Evolutionary conservation across 2,888 invertebrate species (phyloP), one percentile per base, ranked within the genome.

Genomic region (Archips xylosteana): DNA sequence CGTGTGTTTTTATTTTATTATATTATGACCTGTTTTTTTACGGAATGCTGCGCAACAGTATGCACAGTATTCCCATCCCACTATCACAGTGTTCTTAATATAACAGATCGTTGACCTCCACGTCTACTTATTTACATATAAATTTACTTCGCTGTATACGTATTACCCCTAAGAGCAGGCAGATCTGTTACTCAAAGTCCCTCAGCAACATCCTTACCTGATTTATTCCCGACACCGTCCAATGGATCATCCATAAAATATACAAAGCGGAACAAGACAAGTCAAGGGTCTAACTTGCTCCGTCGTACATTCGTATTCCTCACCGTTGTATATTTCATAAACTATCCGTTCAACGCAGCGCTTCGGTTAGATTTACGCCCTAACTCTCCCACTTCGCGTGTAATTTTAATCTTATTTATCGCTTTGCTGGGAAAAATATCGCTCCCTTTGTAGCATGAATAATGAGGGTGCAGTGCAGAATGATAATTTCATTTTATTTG

Each of bases 371-470:
- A 89, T 89, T 88, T 87, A 90, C 85, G 76, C 74, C 71, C 79
- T 75, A 75, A 77, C 59, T 80, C 81, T 81, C 82, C 82, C 82
- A 83, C 80, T 83, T 78, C 69, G 78, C 81, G 78, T 89, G 87
- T 88, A 89, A 89, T 89, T 88, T 88, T 89, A 89, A 90, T 88
- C 85, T 86, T 87, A 85, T 91, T 89, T 90, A 87, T 87, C 75
- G 84, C 79, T 77, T 76, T 80, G 76, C 67, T 77, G 75, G 75
- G 79, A 81, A 86, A 85, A 80, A 70, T 74, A 65, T 49, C 68
- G 42, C 63, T 63, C 59, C 47, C 49, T 70, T 75, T 72, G 73
- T 54, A 49, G 45, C 47, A 51, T 36, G 61, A 66, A 59, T 74
- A 70, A 70, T 70, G 62, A 49, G 54, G 66, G 61, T n/a, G 23